Conservation (phyloP, 2,888 invertebrate species). For the Psococerastis gibbosa region DNA sequence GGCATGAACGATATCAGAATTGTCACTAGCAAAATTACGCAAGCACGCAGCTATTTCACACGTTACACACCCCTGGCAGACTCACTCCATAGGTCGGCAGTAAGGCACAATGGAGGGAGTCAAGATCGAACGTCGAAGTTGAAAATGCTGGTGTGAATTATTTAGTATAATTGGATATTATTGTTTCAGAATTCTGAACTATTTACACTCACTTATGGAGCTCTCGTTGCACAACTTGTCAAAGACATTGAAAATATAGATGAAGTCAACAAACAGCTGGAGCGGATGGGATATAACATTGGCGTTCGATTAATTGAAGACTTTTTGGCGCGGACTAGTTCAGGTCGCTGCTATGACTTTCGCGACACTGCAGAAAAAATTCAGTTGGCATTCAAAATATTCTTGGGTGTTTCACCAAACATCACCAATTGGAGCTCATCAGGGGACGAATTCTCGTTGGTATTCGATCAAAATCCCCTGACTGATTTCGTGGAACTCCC, state of each 20-base stretch:
- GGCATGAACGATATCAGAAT: too few species aligned
- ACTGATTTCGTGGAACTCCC: constrained; percentile 96
- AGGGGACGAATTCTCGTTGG: constrained; percentile 90
- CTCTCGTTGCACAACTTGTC: constrained; percentile 88
- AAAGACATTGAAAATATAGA: constrained; percentile 94
- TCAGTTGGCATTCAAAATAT: constrained; percentile 55
- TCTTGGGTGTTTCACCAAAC: constrained; percentile 79
- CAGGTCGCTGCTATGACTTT: constrained; percentile 83
- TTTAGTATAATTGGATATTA: too few species aligned
- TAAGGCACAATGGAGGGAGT: too few species aligned
- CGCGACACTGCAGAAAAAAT: constrained; percentile 93
- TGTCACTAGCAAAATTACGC: too few species aligned
- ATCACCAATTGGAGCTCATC: constrained; percentile 88
- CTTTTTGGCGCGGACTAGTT: constrained; percentile 78
- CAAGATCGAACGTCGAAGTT: too few species aligned
- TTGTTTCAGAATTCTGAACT: constrained; percentile 80
- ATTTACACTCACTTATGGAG: constrained; percentile 93
- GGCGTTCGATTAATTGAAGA: constrained; percentile 95
- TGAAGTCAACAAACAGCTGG: constrained; percentile 93
- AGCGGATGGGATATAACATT: constrained; percentile 94
- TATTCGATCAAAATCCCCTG: constrained; percentile 87
- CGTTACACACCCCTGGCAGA: too few species aligned
- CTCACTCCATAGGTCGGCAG: too few species aligned
- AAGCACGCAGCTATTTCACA: too few species aligned
- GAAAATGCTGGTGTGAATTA: too few species aligned